phyloP scores from a whole-genome alignment of 2,797 vertebrate species.

The Selene dorsalis region DNA sequence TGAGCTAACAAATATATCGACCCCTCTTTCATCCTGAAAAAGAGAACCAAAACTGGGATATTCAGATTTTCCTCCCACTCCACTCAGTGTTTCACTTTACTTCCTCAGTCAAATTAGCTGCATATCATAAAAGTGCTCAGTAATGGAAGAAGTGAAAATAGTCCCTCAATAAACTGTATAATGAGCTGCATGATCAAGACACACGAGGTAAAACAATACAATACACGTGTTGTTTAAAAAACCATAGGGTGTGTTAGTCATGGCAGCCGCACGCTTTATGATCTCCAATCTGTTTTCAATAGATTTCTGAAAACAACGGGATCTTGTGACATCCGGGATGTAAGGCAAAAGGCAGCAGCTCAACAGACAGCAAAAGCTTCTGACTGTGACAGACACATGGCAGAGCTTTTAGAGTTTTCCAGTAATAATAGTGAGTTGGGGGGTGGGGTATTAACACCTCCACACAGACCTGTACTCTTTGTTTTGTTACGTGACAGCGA shows the following conservation, averaged over 20 bases:
- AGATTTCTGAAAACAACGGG: constrained; percentile 31
- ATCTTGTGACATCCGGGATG: constrained; percentile 36
- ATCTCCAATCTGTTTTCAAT: constrained; percentile 27
- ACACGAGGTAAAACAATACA: background rate
- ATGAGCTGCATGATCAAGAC: constrained; percentile 47
- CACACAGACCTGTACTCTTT: constrained; percentile 31
- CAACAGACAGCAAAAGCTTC: constrained; percentile 24
- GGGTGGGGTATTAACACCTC: constrained; percentile 31
- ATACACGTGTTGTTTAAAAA: constrained; percentile 20
- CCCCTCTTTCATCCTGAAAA: constrained; percentile 11
- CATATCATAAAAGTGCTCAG: constrained; percentile 2
- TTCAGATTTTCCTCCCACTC: constrained; percentile 13
- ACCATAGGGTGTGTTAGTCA: constrained; percentile 14
- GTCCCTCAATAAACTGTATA: constrained; percentile 40
- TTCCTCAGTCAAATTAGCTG: background rate
- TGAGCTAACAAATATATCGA: constrained; percentile 7
- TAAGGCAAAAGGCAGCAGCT: constrained; percentile 7
- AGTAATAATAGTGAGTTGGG: background rate
- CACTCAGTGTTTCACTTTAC: constrained; percentile 12
- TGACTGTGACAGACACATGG: background rate
- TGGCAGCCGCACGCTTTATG: constrained; percentile 13
- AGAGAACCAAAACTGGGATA: constrained; percentile 25
- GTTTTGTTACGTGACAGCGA: constrained; percentile 42
- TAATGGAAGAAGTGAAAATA: constrained; percentile 41
- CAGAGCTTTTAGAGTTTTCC: constrained; percentile 39